A percentile compares a stretch with the other conserved stretches of the same genome.
These are phyloP conservation scores for Podiceps cristatus DNA, from an alignment of 2,113 vertebrate species.

Conservation along the genomic window DNA sequence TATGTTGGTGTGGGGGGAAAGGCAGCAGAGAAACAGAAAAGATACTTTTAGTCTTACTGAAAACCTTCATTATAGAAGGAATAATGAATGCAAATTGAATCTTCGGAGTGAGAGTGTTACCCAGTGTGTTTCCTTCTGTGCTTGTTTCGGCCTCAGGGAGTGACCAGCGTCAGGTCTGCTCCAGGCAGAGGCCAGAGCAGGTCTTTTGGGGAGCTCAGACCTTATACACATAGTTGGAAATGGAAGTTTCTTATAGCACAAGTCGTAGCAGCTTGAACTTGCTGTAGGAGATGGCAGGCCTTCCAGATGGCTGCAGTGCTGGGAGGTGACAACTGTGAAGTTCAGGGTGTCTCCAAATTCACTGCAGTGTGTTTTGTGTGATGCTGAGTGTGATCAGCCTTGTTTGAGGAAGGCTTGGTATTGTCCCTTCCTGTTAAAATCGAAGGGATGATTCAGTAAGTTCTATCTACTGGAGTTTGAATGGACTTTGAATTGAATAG, in stretches of 20 bases:
- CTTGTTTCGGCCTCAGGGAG: not conserved
- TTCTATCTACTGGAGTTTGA: not conserved
- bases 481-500: slow-evolving; percentile 7
- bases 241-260: slow-evolving; percentile 37
- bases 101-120: not conserved
- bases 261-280: slow-evolving; percentile 54
- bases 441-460: not conserved
- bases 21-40: not conserved
- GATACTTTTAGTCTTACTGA: not conserved
- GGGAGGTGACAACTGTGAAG: slow-evolving; percentile 67
- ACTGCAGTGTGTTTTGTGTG: slow-evolving; percentile 51
- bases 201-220: not conserved
- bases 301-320: slow-evolving; percentile 50
- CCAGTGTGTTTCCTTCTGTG: rapidly evolving
- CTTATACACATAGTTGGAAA: not conserved
- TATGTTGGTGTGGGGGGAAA: not conserved
- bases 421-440: slow-evolving; percentile 27
- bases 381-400: slow-evolving; percentile 9
- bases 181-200: not conserved
- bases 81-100: not conserved
- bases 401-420: slow-evolving; percentile 19
- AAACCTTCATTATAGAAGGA: not conserved
- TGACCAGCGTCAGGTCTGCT: not conserved
- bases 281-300: slow-evolving; percentile 47
- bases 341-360: slow-evolving; percentile 47